phyloP scores from a whole-genome alignment of 2,113 vertebrate genomes.

The Festucalex cinctus region DNA sequence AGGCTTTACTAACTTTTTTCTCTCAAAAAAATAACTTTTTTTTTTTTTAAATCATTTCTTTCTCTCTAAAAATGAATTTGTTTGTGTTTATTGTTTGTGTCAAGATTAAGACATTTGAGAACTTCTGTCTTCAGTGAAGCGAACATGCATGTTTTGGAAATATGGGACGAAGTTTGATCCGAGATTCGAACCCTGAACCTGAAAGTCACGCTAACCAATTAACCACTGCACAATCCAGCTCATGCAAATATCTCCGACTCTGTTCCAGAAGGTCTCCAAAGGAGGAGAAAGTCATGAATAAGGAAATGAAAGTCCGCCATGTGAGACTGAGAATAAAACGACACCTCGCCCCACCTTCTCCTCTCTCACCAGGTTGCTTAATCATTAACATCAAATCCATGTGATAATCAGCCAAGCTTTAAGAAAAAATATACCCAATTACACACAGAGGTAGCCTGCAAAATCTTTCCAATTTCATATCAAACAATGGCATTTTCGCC shows the following conservation, averaged over 20 bases:
- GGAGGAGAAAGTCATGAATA: conserved; percentile 35
- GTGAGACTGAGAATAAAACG: conserved; percentile 53
- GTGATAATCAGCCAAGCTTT: conserved; percentile 50
- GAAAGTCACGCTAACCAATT: background rate
- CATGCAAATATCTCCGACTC: conserved; percentile 12
- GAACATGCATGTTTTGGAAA: too few species aligned
- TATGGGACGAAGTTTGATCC: too few species aligned
- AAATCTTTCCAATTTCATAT: conserved; percentile 25
- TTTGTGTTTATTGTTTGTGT: too few species aligned
- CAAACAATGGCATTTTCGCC: background rate
- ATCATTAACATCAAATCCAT: conserved; percentile 65
- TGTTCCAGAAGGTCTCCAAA: conserved; percentile 28
- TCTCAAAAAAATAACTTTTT: too few species aligned
- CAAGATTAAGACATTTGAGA: too few species aligned
- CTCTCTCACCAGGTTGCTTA: conserved; percentile 39
- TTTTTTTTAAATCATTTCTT: too few species aligned
- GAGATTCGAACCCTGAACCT: background rate
- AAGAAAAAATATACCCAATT: conserved; percentile 47
- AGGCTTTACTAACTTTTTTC: too few species aligned
- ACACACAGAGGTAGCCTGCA: conserved; percentile 36
- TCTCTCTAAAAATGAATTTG: too few species aligned
- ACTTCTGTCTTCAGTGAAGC: too few species aligned
- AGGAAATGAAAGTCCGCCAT: conserved; percentile 50
- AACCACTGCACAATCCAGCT: background rate
- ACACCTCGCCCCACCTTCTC: conserved; percentile 1